phyloP scores from a whole-genome alignment of 2,113 vertebrate genomes.

The Urocynchramus pylzowi region DNA sequence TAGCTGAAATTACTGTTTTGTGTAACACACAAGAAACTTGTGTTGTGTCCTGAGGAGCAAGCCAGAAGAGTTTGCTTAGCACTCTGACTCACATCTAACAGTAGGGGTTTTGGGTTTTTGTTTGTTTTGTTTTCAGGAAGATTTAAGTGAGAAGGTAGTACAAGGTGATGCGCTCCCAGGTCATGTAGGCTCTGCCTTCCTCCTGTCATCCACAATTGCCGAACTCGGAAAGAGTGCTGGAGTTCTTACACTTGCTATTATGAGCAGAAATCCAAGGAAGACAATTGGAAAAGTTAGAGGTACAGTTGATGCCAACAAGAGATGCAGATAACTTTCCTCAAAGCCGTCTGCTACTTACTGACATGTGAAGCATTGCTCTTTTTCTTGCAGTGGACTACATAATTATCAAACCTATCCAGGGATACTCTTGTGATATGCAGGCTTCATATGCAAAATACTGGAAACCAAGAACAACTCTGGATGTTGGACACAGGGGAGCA shows the following conservation, averaged over 20 bases:
- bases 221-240: conserved; percentile 87
- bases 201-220: conserved; percentile 87
- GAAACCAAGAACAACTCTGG: conserved; percentile 85
- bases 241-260: conserved; percentile 89
- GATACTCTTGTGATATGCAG: conserved; percentile 84
- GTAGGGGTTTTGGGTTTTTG: background rate
- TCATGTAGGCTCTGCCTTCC: conserved; percentile 87
- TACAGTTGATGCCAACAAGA: conserved; percentile 42
- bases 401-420: conserved; percentile 87
- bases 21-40: background rate
- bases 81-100: background rate
- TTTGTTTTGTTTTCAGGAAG: conserved; percentile 78
- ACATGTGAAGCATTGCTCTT: background rate
- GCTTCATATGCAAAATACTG: conserved; percentile 90
- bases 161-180: conserved; percentile 86
- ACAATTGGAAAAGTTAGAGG: conserved; percentile 96
- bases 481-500: conserved; percentile 94
- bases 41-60: background rate
- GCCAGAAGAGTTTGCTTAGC: background rate
- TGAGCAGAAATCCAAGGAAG: conserved; percentile 89
- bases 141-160: conserved; percentile 86
- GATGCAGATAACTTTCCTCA: background rate
- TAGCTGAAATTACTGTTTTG: background rate
- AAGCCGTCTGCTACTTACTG: background rate
- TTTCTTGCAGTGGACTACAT: conserved; percentile 87